Evolutionary conservation across 2,797 vertebrate species (phyloP).

Genomic region (Xenentodon cancila): DNA sequence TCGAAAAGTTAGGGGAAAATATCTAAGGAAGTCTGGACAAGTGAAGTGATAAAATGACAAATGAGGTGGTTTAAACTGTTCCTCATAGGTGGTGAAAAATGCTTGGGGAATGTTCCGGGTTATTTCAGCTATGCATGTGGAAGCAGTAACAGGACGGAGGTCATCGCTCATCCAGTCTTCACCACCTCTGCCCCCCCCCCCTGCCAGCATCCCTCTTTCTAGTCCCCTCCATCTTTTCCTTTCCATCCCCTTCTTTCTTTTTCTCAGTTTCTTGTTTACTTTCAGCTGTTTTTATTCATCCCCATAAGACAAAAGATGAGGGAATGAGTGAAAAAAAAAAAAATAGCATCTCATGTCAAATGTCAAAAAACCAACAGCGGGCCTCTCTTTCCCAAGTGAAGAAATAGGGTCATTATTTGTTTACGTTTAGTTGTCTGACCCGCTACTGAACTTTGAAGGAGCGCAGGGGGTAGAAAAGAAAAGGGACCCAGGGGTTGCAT

Average conservation of each 20-base stretch:
- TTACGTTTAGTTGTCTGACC: conserved; percentile 51
- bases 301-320: conserved; percentile 26
- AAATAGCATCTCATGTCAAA: conserved; percentile 56
- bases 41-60: neutral
- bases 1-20: conserved; percentile 31
- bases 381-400: conserved; percentile 8
- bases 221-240: neutral
- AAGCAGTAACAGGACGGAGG: conserved; percentile 69
- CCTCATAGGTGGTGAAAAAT: conserved; percentile 9
- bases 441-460: conserved; percentile 61
- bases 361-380: conserved; percentile 47
- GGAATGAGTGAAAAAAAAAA: conserved; percentile 23
- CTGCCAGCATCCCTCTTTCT: neutral
- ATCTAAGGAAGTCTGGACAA: conserved; percentile 11
- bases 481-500: neutral
- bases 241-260: neutral
- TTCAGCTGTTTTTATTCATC: conserved; percentile 1
- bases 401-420: conserved; percentile 43
- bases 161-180: conserved; percentile 63
- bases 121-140: conserved; percentile 78
- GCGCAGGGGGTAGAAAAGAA: conserved; percentile 31
- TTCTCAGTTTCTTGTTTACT: neutral
- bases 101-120: conserved; percentile 33
- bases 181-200: too few species aligned
- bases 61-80: neutral